phyloP scores from a whole-genome alignment of 2,888 invertebrate genomes.

The Himalopsyche japonica region DNA sequence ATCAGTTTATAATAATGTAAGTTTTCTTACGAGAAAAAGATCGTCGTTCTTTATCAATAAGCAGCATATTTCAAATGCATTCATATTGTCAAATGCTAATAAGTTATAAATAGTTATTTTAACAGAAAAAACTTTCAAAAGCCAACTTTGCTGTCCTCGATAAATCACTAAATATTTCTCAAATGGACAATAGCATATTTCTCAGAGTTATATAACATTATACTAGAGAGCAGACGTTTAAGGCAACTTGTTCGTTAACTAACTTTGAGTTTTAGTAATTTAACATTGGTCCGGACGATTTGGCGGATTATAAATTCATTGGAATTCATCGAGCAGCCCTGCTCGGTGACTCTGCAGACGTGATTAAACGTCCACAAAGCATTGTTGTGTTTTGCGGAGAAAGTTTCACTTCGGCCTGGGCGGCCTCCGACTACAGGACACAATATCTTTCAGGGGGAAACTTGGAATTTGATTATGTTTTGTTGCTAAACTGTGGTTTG shows the following conservation, averaged over 20 bases:
- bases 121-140: no score
- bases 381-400: not conserved
- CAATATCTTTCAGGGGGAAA: not conserved
- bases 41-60: no score
- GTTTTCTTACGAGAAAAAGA: no score
- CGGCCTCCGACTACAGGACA: not conserved
- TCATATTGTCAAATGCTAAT: no score
- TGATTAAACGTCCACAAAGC: not conserved
- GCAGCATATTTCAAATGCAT: no score
- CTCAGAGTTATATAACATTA: no score
- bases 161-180: no score
- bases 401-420: not conserved
- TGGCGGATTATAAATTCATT: not conserved
- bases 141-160: no score
- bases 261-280: not conserved
- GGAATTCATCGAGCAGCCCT: not conserved
- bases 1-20: no score
- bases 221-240: no score
- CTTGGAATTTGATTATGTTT: constrained; percentile 1
- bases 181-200: no score
- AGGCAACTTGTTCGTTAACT: not conserved
- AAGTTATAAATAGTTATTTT: no score
- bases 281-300: not conserved
- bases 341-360: not conserved
- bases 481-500: not conserved